Conservation (phyloP, 2,888 invertebrate species). For the Nysson spinosus region DNA sequence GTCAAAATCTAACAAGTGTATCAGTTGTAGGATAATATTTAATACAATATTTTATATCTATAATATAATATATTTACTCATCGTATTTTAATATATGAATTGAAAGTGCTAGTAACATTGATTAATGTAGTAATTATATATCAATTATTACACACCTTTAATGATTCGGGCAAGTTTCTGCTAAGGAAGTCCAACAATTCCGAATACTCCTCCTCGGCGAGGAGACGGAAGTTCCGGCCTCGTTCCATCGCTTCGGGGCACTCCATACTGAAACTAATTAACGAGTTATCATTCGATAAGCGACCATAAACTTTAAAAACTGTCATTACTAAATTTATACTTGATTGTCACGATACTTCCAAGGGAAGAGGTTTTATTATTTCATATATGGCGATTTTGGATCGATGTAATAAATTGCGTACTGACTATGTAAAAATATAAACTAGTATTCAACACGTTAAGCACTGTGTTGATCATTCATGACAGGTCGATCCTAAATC, state of each 20-base stretch:
- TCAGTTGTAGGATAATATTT: no score
- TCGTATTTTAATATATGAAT: neutral
- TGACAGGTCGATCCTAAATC: no score
- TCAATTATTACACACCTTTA: constrained; percentile 82
- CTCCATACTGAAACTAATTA: constrained; percentile 73
- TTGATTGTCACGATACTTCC: no score
- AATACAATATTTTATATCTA: no score
- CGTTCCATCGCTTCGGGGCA: constrained; percentile 71
- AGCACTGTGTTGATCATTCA: no score
- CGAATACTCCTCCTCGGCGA: constrained; percentile 90
- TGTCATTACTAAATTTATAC: neutral
- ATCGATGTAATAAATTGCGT: no score
- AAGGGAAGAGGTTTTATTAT: no score
- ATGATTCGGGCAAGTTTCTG: constrained; percentile 90
- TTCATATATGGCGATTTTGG: no score
- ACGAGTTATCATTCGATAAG: constrained; percentile 35
- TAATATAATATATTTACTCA: no score
- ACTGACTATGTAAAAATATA: no score
- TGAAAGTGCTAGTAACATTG: neutral
- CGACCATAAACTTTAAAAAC: constrained; percentile 7
- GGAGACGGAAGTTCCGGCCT: constrained; percentile 89
- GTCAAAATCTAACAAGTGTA: no score
- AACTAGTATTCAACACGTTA: no score
- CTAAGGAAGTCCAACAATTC: constrained; percentile 88
- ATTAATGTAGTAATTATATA: neutral